phyloP scores from a whole-genome alignment of 1,140 invertebrate genomes.

The Portunus trituberculatus region DNA sequence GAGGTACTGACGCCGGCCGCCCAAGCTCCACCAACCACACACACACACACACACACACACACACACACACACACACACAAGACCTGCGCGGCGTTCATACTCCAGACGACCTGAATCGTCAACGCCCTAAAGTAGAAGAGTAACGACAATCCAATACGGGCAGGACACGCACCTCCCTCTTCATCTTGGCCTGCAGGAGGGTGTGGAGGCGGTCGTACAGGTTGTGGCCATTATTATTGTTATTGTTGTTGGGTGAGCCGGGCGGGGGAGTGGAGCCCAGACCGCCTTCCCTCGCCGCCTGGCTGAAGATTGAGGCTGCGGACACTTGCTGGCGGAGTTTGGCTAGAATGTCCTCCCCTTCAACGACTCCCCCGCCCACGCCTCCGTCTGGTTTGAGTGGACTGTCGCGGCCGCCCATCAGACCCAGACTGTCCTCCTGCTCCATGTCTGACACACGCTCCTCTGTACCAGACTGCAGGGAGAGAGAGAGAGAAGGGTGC shows the following conservation, averaged over 20 bases:
- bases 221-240: conserved; percentile 74
- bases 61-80: background rate
- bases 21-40: background rate
- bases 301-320: conserved; percentile 68
- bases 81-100: background rate
- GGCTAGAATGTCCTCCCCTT: conserved; percentile 77
- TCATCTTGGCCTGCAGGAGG: conserved; percentile 76
- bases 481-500: background rate
- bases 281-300: conserved; percentile 40
- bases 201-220: conserved; percentile 75
- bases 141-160: conserved; percentile 43
- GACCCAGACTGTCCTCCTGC: conserved; percentile 74
- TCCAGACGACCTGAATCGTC: too few relatives aligned
- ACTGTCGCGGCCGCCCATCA: conserved; percentile 72
- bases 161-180: conserved; percentile 70
- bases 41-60: background rate
- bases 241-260: conserved; percentile 67
- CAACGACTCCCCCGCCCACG: conserved; percentile 37
- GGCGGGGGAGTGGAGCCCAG: conserved; percentile 65
- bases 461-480: conserved; percentile 75
- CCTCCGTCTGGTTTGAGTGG: conserved; percentile 66
- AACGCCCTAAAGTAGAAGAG: background rate
- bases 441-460: conserved; percentile 76
- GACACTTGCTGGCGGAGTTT: conserved; percentile 77
- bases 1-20: background rate